Conservation (phyloP, 2,888 invertebrate species). For the Diaprepes abbreviatus region DNA sequence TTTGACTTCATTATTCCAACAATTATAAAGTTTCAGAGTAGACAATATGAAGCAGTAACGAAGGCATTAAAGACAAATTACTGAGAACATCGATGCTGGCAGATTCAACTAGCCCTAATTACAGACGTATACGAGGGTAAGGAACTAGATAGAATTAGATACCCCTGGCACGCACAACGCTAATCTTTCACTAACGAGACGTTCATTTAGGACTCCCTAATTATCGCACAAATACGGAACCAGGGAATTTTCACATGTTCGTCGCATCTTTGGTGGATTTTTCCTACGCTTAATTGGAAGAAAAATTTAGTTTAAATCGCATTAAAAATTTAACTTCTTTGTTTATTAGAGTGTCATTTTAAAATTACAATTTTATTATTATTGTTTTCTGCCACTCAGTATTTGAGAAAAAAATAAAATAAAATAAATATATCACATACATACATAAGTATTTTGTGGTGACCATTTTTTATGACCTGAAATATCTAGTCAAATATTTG, state of each 20-base stretch:
- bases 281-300: background rate
- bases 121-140: conserved; percentile 43
- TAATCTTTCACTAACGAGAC: conserved; percentile 73
- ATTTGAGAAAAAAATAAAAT: no score
- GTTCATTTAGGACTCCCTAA: conserved; percentile 60
- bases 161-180: conserved; percentile 68
- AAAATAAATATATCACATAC: no score
- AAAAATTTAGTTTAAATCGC: background rate
- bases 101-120: conserved; percentile 59
- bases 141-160: conserved; percentile 38
- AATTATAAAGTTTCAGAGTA: conserved; percentile 48
- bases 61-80: conserved; percentile 59
- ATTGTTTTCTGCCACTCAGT: no score
- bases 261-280: conserved; percentile 8
- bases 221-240: conserved; percentile 53
- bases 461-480: no score
- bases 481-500: no score
- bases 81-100: conserved; percentile 56
- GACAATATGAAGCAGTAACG: conserved; percentile 54
- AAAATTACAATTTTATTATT: no score
- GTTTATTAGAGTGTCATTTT: no score
- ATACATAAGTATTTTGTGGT: no score
- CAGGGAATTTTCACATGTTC: conserved; percentile 19
- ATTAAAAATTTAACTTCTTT: no score
- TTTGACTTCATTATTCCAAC: conserved; percentile 47